Evolutionary conservation across 1,140 invertebrate genomes (phyloP).

Genomic region (Bombus confusus): DNA sequence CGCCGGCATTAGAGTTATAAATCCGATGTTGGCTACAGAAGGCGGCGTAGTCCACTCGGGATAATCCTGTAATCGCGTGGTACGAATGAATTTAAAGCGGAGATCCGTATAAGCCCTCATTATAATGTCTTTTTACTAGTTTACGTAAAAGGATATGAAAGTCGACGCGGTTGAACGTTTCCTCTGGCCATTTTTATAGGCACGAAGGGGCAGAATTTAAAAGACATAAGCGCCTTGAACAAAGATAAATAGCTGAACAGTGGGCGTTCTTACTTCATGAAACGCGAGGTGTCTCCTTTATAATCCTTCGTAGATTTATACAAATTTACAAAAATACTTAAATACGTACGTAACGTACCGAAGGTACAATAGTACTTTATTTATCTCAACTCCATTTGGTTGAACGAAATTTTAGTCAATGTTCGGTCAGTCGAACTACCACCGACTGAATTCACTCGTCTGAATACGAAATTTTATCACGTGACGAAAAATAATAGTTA

Average conservation of each 20-base stretch:
- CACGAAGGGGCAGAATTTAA: neutral
- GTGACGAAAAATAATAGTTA: no score
- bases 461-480: no score
- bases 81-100: conserved; percentile 54
- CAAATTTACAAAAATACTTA: neutral
- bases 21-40: conserved; percentile 54
- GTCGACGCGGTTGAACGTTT: neutral
- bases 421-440: no score
- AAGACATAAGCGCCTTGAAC: neutral
- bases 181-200: neutral
- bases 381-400: no score
- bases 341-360: neutral
- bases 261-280: neutral
- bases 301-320: neutral
- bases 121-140: conserved; percentile 22
- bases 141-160: neutral
- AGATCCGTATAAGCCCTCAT: conserved; percentile 33
- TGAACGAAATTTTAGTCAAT: no score
- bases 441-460: no score
- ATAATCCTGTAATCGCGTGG: conserved; percentile 59
- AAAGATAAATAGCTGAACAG: neutral
- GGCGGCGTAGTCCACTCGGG: conserved; percentile 22
- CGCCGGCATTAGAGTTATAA: conserved; percentile 61
- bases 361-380: no score
- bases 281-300: neutral